Evolutionary conservation across 2,797 vertebrate genomes (phyloP).

Genomic region (Alca torda): DNA sequence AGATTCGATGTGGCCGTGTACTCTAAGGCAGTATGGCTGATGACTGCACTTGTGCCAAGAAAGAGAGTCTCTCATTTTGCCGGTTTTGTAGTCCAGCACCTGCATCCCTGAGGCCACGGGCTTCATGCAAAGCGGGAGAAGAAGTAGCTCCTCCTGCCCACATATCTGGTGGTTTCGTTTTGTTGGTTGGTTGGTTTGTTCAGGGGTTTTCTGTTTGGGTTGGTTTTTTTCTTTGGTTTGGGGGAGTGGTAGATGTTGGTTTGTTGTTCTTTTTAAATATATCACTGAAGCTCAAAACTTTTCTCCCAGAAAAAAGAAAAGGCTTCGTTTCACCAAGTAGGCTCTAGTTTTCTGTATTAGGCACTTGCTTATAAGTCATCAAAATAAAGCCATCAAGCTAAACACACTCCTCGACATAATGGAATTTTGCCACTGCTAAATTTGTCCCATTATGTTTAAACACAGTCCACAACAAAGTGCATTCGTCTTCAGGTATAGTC

Average conservation of each 20-base stretch:
- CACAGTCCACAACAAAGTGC: background rate
- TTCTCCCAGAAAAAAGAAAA: background rate
- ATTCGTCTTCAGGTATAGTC: background rate
- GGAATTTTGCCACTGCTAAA: background rate
- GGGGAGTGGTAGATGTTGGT: fast-evolving
- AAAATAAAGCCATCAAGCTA: background rate
- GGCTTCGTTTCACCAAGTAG: background rate
- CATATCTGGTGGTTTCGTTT: background rate
- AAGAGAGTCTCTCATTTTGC: background rate
- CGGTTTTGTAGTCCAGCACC: background rate
- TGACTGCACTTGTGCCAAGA: fast-evolving
- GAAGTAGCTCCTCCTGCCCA: background rate
- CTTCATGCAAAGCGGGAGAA: background rate
- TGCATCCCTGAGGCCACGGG: background rate
- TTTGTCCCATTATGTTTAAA: background rate
- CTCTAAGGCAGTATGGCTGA: too few relatives aligned
- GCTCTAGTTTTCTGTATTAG: background rate
- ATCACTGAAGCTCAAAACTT: background rate
- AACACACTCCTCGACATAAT: background rate
- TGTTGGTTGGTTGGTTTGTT: background rate
- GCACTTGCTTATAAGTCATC: background rate
- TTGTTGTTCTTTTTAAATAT: background rate
- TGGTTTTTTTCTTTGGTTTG: background rate
- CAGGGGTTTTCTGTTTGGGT: background rate
- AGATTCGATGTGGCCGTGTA: fast-evolving